Evolutionary conservation across 2,113 vertebrate genomes (phyloP).

Genomic region (Myodes glareolus): DNA sequence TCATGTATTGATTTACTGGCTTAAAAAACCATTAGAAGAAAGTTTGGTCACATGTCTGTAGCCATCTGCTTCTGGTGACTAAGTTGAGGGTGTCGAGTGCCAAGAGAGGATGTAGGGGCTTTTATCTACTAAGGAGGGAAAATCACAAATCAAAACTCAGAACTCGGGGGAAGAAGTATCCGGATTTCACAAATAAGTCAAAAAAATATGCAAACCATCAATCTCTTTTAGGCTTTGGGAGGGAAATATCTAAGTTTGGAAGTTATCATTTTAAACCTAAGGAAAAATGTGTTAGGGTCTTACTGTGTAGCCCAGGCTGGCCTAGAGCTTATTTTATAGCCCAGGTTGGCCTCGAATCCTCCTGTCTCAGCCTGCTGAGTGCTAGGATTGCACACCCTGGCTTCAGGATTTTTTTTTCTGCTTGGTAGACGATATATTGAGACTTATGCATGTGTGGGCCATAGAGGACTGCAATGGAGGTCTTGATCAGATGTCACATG

Average conservation of each 20-base stretch:
- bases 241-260: conserved; percentile 34
- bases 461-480: not conserved
- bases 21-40: conserved; percentile 68
- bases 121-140: conserved; percentile 66
- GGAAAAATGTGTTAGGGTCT: not conserved
- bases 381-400: not conserved
- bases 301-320: not conserved
- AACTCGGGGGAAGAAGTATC: conserved; percentile 66
- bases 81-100: conserved; percentile 68
- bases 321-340: not conserved
- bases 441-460: not conserved
- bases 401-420: not conserved
- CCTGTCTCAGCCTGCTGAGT: not conserved
- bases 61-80: conserved; percentile 81
- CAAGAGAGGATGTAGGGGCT: conserved; percentile 79
- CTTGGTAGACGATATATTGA: not conserved
- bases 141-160: conserved; percentile 75
- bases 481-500: not conserved
- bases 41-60: conserved; percentile 72
- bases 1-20: conserved; percentile 74
- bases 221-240: conserved; percentile 42
- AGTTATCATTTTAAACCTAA: not conserved
- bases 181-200: conserved; percentile 68
- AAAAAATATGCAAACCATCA: conserved; percentile 63
- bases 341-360: not conserved